Conservation (phyloP, 2,113 vertebrate genomes). For the Cacatua alba region DNA sequence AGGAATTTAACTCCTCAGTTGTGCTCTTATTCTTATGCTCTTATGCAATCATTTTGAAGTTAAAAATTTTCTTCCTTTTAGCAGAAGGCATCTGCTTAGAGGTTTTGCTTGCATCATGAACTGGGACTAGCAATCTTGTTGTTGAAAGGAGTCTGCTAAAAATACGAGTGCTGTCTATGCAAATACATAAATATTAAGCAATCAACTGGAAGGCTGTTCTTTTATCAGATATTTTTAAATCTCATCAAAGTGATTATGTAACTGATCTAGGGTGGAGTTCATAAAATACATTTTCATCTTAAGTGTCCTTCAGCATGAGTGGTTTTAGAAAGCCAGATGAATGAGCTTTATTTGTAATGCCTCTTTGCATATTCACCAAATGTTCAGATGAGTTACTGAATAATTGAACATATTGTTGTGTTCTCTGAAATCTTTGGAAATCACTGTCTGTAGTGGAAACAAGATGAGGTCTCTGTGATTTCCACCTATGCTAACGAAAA, state of each 20-base stretch:
- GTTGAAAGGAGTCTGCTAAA: conserved; percentile 19
- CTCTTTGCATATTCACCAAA: neutral
- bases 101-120: neutral
- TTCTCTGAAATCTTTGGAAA: neutral
- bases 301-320: neutral
- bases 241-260: neutral
- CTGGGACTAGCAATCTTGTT: neutral
- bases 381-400: neutral
- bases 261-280: conserved; percentile 14
- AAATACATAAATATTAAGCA: neutral
- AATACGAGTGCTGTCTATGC: neutral
- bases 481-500: neutral
- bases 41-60: neutral
- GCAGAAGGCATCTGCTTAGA: neutral
- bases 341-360: neutral
- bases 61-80: neutral
- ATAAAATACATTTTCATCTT: neutral
- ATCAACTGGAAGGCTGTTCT: neutral
- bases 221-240: conserved; percentile 35
- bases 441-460: neutral
- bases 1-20: neutral
- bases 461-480: neutral
- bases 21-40: neutral
- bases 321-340: conserved; percentile 21
- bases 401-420: neutral